Conservation (phyloP, 2,113 vertebrate genomes). For the Oryzias melastigma region DNA sequence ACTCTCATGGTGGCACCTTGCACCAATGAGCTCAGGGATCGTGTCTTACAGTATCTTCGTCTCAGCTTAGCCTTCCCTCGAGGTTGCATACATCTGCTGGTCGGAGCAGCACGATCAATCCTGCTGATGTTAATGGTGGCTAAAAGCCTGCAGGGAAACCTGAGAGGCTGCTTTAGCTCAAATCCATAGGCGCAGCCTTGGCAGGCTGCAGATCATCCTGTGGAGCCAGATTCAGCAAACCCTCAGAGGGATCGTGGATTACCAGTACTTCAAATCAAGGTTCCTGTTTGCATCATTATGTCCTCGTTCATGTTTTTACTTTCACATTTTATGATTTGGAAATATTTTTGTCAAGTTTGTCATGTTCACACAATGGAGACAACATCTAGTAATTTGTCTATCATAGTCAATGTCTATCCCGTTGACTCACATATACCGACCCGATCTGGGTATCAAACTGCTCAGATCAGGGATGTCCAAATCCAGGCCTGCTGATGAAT, state of each 20-base stretch:
- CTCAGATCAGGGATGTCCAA: no score
- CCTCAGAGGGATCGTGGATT: not conserved
- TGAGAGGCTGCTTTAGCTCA: constrained; percentile 36
- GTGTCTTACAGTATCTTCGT: constrained; percentile 14
- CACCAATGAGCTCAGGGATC: constrained; percentile 15
- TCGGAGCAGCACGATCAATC: constrained; percentile 64
- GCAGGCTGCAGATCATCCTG: not conserved
- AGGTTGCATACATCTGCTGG: constrained; percentile 62
- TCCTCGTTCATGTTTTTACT: not conserved
- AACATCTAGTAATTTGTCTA: no score
- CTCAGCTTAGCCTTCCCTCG: constrained; percentile 7
- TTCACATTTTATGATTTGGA: not conserved
- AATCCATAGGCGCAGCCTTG: not conserved
- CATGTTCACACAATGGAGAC: not conserved
- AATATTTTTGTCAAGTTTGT: not conserved
- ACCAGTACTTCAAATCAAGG: not conserved
- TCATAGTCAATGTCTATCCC: no score
- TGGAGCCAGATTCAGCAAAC: not conserved
- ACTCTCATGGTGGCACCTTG: not conserved
- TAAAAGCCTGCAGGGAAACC: constrained; percentile 72
- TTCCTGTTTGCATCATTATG: not conserved
- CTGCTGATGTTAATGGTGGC: constrained; percentile 58
- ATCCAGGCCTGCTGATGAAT: no score
- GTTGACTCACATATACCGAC: no score
- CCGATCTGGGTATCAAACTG: no score